Base-by-base conservation (phyloP, 2,888 invertebrate species). In the Tipula confusa region DNA sequence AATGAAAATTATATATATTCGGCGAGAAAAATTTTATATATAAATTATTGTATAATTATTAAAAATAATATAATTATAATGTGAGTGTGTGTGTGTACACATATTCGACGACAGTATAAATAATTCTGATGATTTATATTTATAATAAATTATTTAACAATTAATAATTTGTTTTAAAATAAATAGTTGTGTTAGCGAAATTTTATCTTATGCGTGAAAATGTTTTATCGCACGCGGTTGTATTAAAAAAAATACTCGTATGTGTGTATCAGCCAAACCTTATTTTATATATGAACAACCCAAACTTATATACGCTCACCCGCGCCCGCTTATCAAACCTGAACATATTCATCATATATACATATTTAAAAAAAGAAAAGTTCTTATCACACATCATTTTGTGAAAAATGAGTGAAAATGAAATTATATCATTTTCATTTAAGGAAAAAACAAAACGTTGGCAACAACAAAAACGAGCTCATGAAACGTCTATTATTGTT, bases 371-470 rank as follows among this genome's bases (percentile, higher is more conserved):
- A 43, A 43, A 43, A n/a, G 15, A 43, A 48, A 64, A 64, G 24
- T 64, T 64, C 64, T 64, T 64, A 64, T 64, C 64, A 64, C 24
- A 64, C 64, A 64, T 64, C 64, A 64, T 64, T 64, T 64, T 64
- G 64, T 64, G 64, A 64, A 64, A 64, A 64, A 24, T 64, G 64
- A 64, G 24, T 64, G 24, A 64, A 64, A 64, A 64, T 24, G 24
- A 64, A 64, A 24, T 64, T 64, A 9, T 64, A 64, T 64, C 64
- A 64, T 64, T 64, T 64, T 64, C 64, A 64, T 64, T 64, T 64
- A 64, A 64, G 64, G 64, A 64, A 64, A n/a, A 64, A 64, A 64
- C 64, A 64, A 64, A 64, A 64, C 64, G 24, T 24, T 5, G 15
- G 15, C 43, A 43, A 43, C 43, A 18, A 43, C 43, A 43, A 43